Percentiles rank a stretch among this genome's conserved stretches.
Conservation (phyloP, 2,888 invertebrate species). For the Chelonus formosanus region DNA sequence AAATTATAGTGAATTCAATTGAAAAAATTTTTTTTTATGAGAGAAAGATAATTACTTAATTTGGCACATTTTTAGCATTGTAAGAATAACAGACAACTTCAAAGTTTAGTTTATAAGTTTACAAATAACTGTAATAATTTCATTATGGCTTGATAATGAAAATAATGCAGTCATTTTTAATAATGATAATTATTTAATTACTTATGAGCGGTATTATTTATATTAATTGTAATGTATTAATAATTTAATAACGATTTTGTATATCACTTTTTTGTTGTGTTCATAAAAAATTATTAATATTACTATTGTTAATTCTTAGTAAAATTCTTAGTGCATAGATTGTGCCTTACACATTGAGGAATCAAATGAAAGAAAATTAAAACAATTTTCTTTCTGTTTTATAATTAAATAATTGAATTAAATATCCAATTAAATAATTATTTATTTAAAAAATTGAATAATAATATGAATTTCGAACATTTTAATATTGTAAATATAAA, state of each 20-base stretch:
- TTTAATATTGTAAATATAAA: constrained; percentile 2
- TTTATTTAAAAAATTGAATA: constrained; percentile 1
- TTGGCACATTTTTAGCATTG: no score
- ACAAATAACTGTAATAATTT: no score
- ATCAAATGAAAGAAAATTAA: constrained; percentile 18
- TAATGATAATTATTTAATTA: constrained; percentile 30
- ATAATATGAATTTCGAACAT: neutral
- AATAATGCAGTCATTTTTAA: no score
- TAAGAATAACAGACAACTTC: no score
- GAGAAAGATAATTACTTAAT: no score
- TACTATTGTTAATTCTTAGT: constrained; percentile 50
- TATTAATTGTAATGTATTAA: constrained; percentile 49
- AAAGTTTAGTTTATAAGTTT: no score
- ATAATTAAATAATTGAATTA: no score
- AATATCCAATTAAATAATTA: neutral
- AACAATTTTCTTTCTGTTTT: constrained; percentile 1
- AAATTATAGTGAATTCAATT: no score
- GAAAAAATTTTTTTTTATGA: no score
- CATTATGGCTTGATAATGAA: no score
- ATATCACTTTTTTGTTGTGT: constrained; percentile 49
- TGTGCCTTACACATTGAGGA: constrained; percentile 46
- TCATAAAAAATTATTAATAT: constrained; percentile 41
- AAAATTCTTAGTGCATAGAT: constrained; percentile 45
- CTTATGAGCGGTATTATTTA: constrained; percentile 55
- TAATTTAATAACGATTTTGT: constrained; percentile 51